Percentiles rank a stretch among this genome's conserved stretches.
These are phyloP conservation scores for Xenopus laevis DNA, from an alignment of 2,113 vertebrate genomes.

Conservation along the genomic window DNA sequence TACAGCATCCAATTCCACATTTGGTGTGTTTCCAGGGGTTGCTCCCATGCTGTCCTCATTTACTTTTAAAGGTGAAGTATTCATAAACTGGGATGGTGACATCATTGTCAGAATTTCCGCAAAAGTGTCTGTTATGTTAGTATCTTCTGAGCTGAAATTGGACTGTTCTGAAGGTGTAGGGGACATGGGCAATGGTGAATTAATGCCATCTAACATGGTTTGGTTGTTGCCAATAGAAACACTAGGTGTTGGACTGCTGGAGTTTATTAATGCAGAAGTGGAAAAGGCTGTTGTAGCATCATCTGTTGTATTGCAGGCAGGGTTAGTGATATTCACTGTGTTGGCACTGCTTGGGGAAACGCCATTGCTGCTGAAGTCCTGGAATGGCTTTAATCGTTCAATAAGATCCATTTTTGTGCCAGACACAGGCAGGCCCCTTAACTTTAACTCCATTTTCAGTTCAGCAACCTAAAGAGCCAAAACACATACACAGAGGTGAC, in stretches of 20 bases:
- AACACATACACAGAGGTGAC: background rate
- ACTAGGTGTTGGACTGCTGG: slow-evolving; percentile 47
- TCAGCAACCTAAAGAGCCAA: slow-evolving; percentile 79
- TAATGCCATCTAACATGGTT: slow-evolving; percentile 58
- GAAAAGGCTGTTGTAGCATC: slow-evolving; percentile 58
- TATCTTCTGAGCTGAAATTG: slow-evolving; percentile 72
- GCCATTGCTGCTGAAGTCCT: slow-evolving; percentile 67
- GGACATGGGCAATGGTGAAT: slow-evolving; percentile 77
- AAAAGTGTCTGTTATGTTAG: slow-evolving; percentile 64
- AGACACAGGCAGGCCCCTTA: slow-evolving; percentile 90
- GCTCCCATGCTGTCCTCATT: slow-evolving; percentile 63
- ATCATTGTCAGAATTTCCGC: slow-evolving; percentile 64
- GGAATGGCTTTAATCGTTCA: slow-evolving; percentile 88
- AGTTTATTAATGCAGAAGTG: slow-evolving; percentile 55
- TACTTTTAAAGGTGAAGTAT: slow-evolving; percentile 56
- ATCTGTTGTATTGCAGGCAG: slow-evolving; percentile 44
- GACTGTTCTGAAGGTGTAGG: slow-evolving; percentile 76
- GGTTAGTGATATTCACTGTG: slow-evolving; percentile 50
- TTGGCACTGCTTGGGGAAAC: slow-evolving; percentile 51
- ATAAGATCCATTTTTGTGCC: slow-evolving; percentile 96
- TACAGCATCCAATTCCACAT: slow-evolving; percentile 62
- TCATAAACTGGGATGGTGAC: slow-evolving; percentile 60
- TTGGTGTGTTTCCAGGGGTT: slow-evolving; percentile 49
- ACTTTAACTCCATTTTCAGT: slow-evolving; percentile 91
- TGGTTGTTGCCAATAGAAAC: slow-evolving; percentile 53